A percentile compares a stretch with the other conserved stretches of the same genome.
phyloP scores from a whole-genome alignment of 2,797 vertebrate species.

The Megalops cyprinoides region DNA sequence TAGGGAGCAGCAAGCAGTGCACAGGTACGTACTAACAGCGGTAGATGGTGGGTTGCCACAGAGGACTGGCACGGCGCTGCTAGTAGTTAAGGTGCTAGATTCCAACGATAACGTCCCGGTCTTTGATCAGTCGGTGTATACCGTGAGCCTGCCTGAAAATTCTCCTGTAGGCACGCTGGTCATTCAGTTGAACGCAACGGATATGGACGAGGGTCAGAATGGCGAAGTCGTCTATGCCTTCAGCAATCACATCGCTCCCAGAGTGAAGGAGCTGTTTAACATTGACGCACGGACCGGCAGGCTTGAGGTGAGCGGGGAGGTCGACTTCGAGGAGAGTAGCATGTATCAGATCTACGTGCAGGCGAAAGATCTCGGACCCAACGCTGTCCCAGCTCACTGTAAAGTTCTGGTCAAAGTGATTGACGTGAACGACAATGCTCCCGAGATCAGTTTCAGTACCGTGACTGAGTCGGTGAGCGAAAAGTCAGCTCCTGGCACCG shows the following conservation, averaged over 20 bases:
- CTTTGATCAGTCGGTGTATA: constrained; percentile 93
- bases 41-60: constrained; percentile 94
- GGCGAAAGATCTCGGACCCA: constrained; percentile 94
- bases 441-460: constrained; percentile 95
- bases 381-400: constrained; percentile 94
- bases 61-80: constrained; percentile 92
- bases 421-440: constrained; percentile 92
- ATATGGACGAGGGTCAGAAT: constrained; percentile 91
- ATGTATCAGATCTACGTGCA: constrained; percentile 96
- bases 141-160: constrained; percentile 88
- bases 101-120: constrained; percentile 97
- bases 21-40: constrained; percentile 95
- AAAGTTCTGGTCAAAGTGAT: constrained; percentile 91
- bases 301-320: constrained; percentile 88
- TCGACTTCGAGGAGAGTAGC: constrained; percentile 93
- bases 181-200: constrained; percentile 93
- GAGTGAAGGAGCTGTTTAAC: constrained; percentile 90
- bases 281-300: constrained; percentile 88
- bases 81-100: constrained; percentile 92
- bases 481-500: constrained; percentile 88
- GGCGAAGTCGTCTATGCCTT: constrained; percentile 94
- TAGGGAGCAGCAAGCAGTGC: constrained; percentile 92
- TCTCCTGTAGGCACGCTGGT: constrained; percentile 88
- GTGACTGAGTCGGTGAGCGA: constrained; percentile 94
- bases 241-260: constrained; percentile 90